Conservation (phyloP, 37 sponge, comb jelly and placozoan genomes). For the Beroe ovata region DNA sequence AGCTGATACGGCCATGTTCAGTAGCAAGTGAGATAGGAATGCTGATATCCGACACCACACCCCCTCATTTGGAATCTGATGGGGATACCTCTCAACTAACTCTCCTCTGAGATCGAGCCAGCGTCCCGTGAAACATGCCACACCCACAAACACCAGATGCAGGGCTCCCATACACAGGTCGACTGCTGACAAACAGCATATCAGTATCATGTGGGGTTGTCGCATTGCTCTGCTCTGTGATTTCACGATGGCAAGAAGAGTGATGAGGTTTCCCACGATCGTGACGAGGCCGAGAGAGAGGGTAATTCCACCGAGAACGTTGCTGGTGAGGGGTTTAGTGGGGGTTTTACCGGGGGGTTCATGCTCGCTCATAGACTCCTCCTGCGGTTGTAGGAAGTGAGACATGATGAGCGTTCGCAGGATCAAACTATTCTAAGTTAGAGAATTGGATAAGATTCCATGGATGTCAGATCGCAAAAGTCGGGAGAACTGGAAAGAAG, state of each 20-base stretch:
- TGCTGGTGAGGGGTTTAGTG: slow-evolving; percentile 8
- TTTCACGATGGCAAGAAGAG: slow-evolving; percentile 30
- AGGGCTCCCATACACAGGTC: slow-evolving; percentile 29
- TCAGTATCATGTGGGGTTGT: slow-evolving; percentile 45
- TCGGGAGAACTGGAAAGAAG: no score
- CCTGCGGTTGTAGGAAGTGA: background rate
- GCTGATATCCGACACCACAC: slow-evolving; percentile 15
- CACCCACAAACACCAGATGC: slow-evolving; percentile 22
- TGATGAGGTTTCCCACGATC: slow-evolving; percentile 32
- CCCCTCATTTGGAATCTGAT: slow-evolving; percentile 19
- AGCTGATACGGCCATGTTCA: slow-evolving; percentile 17
- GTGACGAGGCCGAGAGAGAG: slow-evolving; percentile 17
- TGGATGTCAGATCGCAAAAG: no score
- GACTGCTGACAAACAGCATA: slow-evolving; percentile 15
- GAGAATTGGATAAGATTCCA: no score
- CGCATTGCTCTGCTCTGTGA: slow-evolving; percentile 27
- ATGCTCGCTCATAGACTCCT: background rate
- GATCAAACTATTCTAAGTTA: no score
- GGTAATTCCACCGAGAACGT: slow-evolving; percentile 18
- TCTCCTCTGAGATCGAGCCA: background rate
- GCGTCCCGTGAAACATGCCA: slow-evolving; percentile 40
- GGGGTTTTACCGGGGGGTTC: background rate
- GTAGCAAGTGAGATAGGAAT: slow-evolving; percentile 6
- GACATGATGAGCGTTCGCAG: no score
- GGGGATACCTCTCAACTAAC: background rate